Conservation (phyloP, 1,140 invertebrate species). For the Caenorhabditis briggsae region DNA sequence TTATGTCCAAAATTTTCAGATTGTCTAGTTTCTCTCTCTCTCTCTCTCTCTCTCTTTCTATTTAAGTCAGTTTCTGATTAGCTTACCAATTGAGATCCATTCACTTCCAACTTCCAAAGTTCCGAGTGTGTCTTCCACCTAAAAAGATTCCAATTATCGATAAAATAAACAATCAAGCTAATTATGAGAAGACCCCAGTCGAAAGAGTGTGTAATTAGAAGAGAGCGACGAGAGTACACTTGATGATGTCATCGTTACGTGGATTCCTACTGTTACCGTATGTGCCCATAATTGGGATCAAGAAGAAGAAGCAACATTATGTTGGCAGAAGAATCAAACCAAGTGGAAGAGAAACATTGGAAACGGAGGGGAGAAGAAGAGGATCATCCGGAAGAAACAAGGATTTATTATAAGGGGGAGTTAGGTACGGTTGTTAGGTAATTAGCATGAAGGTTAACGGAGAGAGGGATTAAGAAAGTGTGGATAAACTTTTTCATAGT, state of each 20-base stretch:
- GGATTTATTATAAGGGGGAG: too few species aligned
- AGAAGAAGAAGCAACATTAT: constrained; percentile 12
- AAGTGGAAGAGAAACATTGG: constrained; percentile 41
- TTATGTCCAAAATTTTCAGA: too few species aligned
- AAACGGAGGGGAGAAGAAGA: too few species aligned
- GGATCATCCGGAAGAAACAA: constrained; percentile 1
- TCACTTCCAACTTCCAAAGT: too few species aligned
- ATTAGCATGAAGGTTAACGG: background rate
- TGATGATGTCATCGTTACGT: constrained; percentile 26
- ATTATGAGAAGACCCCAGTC: background rate
- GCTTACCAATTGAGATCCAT: too few species aligned
- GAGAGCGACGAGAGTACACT: constrained; percentile 19
- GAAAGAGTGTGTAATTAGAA: background rate
- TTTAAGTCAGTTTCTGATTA: too few species aligned
- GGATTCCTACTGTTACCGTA: background rate
- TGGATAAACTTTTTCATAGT: too few species aligned
- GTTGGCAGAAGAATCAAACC: constrained; percentile 12
- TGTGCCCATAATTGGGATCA: constrained; percentile 2
- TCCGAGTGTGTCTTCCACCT: background rate
- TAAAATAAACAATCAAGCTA: constrained; percentile 8
- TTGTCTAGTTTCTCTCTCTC: too few species aligned
- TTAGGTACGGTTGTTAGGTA: background rate
- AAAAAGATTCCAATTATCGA: constrained; percentile 10
- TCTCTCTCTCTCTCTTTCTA: too few species aligned
- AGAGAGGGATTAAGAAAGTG: too few species aligned